Percentiles rank a stretch among this genome's conserved stretches.
Evolutionary conservation across 2,797 vertebrate genomes (phyloP).

Genomic region (Pangasius larnaudii): DNA sequence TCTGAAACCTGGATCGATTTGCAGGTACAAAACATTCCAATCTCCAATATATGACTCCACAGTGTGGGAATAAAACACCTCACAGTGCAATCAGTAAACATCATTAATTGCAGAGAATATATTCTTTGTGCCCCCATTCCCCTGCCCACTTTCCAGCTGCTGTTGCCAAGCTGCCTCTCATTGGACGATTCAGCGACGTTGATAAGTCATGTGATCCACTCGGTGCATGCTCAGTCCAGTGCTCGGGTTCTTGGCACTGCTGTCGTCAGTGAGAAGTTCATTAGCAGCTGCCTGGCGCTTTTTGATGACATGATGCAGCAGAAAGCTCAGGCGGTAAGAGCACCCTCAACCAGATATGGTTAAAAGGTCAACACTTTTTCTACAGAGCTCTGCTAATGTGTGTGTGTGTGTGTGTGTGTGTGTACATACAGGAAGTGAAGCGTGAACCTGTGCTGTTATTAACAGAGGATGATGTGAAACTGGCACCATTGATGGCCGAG

Average conservation of each 20-base stretch:
- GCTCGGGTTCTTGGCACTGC: slow-evolving; percentile 83
- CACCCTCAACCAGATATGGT: neutral
- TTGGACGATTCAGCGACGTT: slow-evolving; percentile 86
- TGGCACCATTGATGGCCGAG: slow-evolving; percentile 75
- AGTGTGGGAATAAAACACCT: no score
- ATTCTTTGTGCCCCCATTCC: no score
- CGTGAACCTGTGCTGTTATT: slow-evolving; percentile 89
- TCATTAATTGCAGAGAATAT: neutral
- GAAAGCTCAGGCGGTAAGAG: slow-evolving; percentile 94
- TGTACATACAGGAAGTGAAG: slow-evolving; percentile 84
- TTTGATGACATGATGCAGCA: slow-evolving; percentile 89
- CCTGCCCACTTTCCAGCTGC: slow-evolving; percentile 70
- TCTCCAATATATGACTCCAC: no score
- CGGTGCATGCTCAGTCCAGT: slow-evolving; percentile 78
- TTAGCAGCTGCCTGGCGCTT: slow-evolving; percentile 80
- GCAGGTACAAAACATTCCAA: slow-evolving; percentile 71
- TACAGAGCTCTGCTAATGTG: neutral
- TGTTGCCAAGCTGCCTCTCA: slow-evolving; percentile 90
- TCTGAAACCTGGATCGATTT: slow-evolving; percentile 90
- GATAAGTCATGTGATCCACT: slow-evolving; percentile 89
- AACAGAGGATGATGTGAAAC: slow-evolving; percentile 91
- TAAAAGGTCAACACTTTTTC: neutral
- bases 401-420: neutral
- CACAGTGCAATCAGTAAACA: no score
- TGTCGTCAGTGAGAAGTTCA: slow-evolving; percentile 91